Evolutionary conservation across 2,888 invertebrate species (phyloP).

Genomic region (Lithophane leautieri): DNA sequence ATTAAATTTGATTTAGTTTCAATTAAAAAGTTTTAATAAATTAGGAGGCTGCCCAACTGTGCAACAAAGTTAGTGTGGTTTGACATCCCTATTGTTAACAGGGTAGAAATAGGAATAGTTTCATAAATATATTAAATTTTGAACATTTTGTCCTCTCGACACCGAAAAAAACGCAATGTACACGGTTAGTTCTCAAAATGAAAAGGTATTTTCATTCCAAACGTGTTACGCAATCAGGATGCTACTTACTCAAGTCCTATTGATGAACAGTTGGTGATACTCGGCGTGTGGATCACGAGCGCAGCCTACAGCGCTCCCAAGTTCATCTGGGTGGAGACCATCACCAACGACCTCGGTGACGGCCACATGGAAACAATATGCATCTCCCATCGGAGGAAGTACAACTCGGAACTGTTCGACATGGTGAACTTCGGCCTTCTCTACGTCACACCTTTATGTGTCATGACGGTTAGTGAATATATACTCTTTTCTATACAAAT

Average conservation of each 20-base stretch:
- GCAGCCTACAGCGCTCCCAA: slow-evolving; percentile 96
- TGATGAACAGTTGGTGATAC: slow-evolving; percentile 92
- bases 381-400: slow-evolving; percentile 93
- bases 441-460: slow-evolving; percentile 94
- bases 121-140: not conserved
- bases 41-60: not conserved
- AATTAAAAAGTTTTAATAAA: slow-evolving; percentile 14
- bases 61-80: not conserved
- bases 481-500: not conserved
- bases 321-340: slow-evolving; percentile 95
- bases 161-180: not conserved
- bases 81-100: too few relatives aligned
- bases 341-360: slow-evolving; percentile 91
- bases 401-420: slow-evolving; percentile 94
- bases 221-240: not conserved
- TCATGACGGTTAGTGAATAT: slow-evolving; percentile 93
- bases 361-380: slow-evolving; percentile 93
- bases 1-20: slow-evolving; percentile 24
- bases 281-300: slow-evolving; percentile 95
- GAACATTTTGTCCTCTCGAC: not conserved
- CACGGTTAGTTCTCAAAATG: not conserved
- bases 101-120: too few relatives aligned
- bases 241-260: not conserved
- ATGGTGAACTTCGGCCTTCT: slow-evolving; percentile 95
- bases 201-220: not conserved